Evolutionary conservation across 1,140 invertebrate genomes (phyloP).

Genomic region (Drosophila triauraria): DNA sequence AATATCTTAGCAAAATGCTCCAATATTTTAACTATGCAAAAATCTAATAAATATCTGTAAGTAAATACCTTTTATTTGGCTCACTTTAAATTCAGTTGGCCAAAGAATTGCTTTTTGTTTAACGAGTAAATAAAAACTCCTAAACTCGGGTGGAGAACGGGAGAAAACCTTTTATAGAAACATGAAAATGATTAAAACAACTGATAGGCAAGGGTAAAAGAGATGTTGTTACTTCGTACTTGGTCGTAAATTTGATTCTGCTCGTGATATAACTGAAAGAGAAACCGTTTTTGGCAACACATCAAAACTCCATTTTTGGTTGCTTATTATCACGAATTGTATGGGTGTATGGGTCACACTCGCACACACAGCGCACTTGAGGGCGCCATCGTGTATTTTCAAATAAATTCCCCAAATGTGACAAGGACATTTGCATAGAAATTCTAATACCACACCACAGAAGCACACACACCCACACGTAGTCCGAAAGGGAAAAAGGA

Average conservation of each 20-base stretch:
- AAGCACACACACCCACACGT: constrained; percentile 16
- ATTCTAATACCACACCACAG: constrained; percentile 61
- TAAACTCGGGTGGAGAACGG: neutral
- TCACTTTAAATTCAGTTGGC: neutral
- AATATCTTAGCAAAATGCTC: neutral
- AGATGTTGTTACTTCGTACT: neutral
- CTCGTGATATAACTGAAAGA: constrained; percentile 20
- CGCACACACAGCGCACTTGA: constrained; percentile 21
- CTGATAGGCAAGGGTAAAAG: constrained; percentile 5
- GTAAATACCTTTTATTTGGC: neutral
- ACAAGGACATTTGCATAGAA: constrained; percentile 81
- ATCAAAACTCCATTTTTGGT: constrained; percentile 53
- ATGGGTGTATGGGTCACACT: constrained; percentile 4
- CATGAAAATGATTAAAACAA: constrained; percentile 18
- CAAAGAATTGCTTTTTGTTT: neutral
- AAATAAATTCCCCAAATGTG: constrained; percentile 80
- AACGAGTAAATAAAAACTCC: neutral
- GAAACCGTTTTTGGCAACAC: constrained; percentile 30
- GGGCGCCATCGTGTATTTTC: constrained; percentile 53
- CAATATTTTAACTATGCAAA: neutral
- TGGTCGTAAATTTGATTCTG: constrained; percentile 15
- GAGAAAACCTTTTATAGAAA: constrained; percentile 10
- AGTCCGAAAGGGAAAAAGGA: constrained; percentile 10
- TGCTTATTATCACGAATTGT: constrained; percentile 57
- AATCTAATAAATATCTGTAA: neutral